Percentiles rank a stretch among this genome's conserved stretches.
Evolutionary conservation across 2,888 invertebrate species (phyloP).

Genomic region (Heliothis peltigera): DNA sequence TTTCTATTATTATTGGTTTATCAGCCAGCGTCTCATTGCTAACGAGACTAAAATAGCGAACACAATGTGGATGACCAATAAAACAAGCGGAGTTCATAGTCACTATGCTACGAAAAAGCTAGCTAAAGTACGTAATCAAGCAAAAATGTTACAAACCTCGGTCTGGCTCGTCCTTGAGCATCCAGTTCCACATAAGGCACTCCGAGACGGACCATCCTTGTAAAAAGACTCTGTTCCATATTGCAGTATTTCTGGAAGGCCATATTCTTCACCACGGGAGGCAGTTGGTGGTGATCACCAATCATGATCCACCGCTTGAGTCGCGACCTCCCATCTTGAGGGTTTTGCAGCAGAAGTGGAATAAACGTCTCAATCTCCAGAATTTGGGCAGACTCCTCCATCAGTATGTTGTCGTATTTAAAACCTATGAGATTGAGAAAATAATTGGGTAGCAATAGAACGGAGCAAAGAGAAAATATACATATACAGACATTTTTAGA

Average conservation of each 20-base stretch:
- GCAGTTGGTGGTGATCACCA: slow-evolving; percentile 99
- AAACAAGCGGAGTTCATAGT: too few relatives aligned
- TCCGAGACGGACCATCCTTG: slow-evolving; percentile 97
- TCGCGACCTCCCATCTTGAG: slow-evolving; percentile 98
- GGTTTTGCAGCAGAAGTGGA: slow-evolving; percentile 99
- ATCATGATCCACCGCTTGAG: slow-evolving; percentile 99
- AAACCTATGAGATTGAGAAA: slow-evolving; percentile 90
- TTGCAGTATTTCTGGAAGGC: slow-evolving; percentile 99
- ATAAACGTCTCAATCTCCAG: slow-evolving; percentile 99
- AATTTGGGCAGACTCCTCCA: slow-evolving; percentile 99
- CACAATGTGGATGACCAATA: too few relatives aligned
- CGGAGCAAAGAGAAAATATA: background rate
- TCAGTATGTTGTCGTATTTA: slow-evolving; percentile 99
- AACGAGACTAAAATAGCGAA: too few relatives aligned
- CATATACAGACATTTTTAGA: too few relatives aligned
- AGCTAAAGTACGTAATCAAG: too few relatives aligned
- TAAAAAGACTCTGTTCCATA: slow-evolving; percentile 99
- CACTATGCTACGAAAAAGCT: too few relatives aligned
- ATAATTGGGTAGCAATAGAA: background rate
- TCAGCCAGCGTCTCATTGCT: too few relatives aligned
- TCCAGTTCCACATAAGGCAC: slow-evolving; percentile 99
- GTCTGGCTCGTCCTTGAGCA: slow-evolving; percentile 98
- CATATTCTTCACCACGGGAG: slow-evolving; percentile 99
- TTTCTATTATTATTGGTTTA: too few relatives aligned
- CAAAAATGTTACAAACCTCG: slow-evolving; percentile 90